Conservation (phyloP, 2,888 invertebrate species). For the Rotaria socialis region DNA sequence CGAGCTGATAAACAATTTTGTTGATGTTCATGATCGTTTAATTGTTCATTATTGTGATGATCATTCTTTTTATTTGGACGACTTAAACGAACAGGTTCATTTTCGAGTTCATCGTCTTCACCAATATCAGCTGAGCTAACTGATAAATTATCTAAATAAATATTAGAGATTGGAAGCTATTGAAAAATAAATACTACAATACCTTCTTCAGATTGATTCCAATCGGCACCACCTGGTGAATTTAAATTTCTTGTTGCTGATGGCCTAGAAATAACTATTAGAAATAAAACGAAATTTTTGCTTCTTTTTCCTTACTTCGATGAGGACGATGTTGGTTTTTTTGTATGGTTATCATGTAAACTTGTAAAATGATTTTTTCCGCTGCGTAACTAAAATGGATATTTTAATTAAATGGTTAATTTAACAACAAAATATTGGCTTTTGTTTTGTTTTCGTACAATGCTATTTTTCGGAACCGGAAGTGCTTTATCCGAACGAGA, state of each 20-base stretch:
- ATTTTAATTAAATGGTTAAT: neutral
- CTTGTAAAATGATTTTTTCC: slow-evolving; percentile 27
- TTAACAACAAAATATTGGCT: neutral
- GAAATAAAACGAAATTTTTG: too few species aligned
- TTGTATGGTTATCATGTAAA: neutral
- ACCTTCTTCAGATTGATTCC: slow-evolving; percentile 34
- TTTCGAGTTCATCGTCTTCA: slow-evolving; percentile 3
- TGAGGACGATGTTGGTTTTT: neutral
- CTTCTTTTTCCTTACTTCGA: neutral
- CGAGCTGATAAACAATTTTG: neutral
- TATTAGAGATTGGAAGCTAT: neutral
- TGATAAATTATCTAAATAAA: neutral
- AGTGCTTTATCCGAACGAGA: neutral
- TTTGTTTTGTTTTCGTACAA: neutral
- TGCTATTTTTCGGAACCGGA: neutral
- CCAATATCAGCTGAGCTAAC: neutral
- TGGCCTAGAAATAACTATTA: neutral
- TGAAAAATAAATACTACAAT: neutral
- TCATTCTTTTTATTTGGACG: neutral
- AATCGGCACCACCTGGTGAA: neutral
- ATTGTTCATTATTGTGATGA: neutral
- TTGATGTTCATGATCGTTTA: too few species aligned
- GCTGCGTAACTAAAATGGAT: neutral
- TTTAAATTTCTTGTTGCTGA: neutral
- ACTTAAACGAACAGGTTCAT: slow-evolving; percentile 16